phyloP scores from a whole-genome alignment of 1,140 invertebrate genomes.

The Zaprionus kolodkinae region DNA sequence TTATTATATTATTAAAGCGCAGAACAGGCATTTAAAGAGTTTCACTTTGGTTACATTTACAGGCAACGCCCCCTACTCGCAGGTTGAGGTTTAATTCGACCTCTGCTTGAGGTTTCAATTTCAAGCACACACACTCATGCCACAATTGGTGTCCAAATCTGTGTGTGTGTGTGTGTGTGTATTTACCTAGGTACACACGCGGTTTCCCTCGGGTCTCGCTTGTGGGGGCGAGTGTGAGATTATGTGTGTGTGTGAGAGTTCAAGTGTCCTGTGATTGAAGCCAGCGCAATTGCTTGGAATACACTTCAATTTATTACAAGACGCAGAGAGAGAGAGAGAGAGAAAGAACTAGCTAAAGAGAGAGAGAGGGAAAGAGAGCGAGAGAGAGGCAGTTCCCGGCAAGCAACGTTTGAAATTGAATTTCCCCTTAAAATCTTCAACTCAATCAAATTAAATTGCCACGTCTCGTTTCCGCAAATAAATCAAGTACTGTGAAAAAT shows the following conservation, averaged over 20 bases:
- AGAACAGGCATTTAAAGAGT: neutral
- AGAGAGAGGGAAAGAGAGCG: neutral
- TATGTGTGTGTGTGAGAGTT: neutral
- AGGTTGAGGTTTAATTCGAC: neutral
- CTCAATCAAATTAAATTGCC: neutral
- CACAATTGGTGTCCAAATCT: conserved; percentile 20
- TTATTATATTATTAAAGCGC: neutral
- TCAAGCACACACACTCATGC: neutral
- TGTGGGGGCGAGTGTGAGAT: neutral
- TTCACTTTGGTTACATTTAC: neutral
- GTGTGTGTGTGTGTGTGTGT: neutral
- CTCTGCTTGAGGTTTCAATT: conserved; percentile 4
- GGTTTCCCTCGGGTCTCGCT: neutral
- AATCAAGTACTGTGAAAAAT: neutral
- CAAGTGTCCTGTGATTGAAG: conserved; percentile 3
- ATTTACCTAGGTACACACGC: neutral
- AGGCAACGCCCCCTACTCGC: neutral
- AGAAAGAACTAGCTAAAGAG: neutral
- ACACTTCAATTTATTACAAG: conserved; percentile 1
- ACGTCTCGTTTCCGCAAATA: neutral
- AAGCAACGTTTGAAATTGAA: neutral
- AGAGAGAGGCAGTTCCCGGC: neutral
- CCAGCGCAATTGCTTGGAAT: neutral
- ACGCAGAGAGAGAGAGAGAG: neutral
- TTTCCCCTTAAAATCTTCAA: neutral